These are phyloP conservation scores for Axis porcinus DNA, from an alignment of 2,113 vertebrate species.

Conservation along the genomic window DNA sequence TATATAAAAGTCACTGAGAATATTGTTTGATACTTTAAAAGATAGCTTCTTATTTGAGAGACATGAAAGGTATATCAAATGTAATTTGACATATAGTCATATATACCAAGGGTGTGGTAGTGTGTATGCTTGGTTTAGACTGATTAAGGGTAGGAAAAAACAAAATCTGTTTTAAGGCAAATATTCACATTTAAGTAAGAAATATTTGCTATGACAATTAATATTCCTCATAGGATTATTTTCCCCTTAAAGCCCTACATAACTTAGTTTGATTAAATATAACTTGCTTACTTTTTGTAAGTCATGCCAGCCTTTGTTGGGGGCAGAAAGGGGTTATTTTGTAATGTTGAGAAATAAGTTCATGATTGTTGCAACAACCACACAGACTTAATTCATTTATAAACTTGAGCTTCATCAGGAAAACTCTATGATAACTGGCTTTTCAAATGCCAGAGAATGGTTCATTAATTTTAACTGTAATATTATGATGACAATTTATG, in stretches of 20 bases:
- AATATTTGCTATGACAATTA: slow-evolving; percentile 35
- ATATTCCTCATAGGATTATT: neutral
- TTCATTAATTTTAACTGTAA: slow-evolving; percentile 75
- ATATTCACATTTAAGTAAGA: neutral
- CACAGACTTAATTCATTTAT: slow-evolving; percentile 67
- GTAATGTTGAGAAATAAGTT: slow-evolving; percentile 61
- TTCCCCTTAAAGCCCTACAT: slow-evolving; percentile 14
- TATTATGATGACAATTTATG: slow-evolving; percentile 65
- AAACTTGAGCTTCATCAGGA: slow-evolving; percentile 53
- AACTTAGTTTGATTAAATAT: slow-evolving; percentile 54
- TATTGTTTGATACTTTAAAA: neutral
- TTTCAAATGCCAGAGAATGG: slow-evolving; percentile 69
- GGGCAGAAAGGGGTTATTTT: slow-evolving; percentile 34
- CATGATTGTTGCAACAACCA: slow-evolving; percentile 48
- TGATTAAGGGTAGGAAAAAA: neutral
- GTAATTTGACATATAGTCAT: neutral
- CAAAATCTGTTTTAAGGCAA: neutral
- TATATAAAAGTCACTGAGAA: neutral
- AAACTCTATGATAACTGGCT: slow-evolving; percentile 66
- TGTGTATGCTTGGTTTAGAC: neutral
- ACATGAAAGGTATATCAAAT: neutral
- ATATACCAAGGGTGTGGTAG: neutral
- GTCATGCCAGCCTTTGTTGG: slow-evolving; percentile 15
- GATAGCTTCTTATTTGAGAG: neutral
- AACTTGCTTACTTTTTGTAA: slow-evolving; percentile 32